phyloP scores from a whole-genome alignment of 1,140 invertebrate species.

The Octopus sinensis region DNA sequence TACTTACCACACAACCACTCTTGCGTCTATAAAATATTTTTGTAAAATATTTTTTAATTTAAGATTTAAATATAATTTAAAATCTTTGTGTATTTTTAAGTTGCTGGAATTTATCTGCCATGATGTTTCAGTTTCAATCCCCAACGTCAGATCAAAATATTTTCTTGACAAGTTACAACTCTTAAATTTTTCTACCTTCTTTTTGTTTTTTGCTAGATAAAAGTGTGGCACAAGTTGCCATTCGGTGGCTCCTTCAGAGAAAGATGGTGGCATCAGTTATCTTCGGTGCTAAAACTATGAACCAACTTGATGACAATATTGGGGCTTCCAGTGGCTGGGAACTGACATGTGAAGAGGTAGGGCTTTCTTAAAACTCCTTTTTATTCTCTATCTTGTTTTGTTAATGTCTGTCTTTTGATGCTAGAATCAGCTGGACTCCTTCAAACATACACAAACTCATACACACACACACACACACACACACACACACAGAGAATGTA shows the following conservation, averaged over 20 bases:
- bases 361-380: not conserved
- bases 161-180: not conserved
- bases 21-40: too few relatives aligned
- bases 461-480: not conserved
- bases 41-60: too few relatives aligned
- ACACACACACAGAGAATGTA: not conserved
- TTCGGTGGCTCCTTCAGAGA: constrained; percentile 51
- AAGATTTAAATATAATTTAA: too few relatives aligned
- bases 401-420: not conserved
- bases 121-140: too few relatives aligned
- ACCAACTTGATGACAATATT: constrained; percentile 52
- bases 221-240: constrained; percentile 40
- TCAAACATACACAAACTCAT: not conserved
- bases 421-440: not conserved
- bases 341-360: constrained; percentile 41
- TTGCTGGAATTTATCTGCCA: too few relatives aligned
- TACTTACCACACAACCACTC: too few relatives aligned
- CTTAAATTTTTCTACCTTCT: not conserved
- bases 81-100: too few relatives aligned
- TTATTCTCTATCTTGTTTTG: not conserved
- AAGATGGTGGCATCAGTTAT: constrained; percentile 48
- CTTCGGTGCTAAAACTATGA: constrained; percentile 44
- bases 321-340: constrained; percentile 42
- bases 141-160: too few relatives aligned
- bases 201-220: constrained; percentile 30